Evolutionary conservation across 2,113 vertebrate species (phyloP).

Genomic region (Erythrolamprus reginae): DNA sequence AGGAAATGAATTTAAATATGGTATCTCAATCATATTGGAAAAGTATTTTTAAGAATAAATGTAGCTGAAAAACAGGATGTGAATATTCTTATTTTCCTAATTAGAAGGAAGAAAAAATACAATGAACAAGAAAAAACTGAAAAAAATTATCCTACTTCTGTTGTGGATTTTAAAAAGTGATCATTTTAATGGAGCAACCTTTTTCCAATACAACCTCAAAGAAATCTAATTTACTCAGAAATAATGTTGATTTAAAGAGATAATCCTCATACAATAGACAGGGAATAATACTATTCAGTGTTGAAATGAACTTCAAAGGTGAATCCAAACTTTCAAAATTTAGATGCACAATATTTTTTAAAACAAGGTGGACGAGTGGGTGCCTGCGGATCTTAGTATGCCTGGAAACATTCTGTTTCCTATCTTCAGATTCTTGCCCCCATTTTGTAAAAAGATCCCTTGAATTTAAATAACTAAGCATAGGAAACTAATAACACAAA

Average conservation of each 20-base stretch:
- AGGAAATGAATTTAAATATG: neutral
- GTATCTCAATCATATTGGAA: neutral
- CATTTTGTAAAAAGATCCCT: neutral
- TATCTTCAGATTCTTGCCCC: neutral
- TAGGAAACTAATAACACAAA: neutral
- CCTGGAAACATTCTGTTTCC: neutral
- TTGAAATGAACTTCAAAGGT: neutral
- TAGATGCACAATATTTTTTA: neutral
- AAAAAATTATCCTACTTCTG: neutral
- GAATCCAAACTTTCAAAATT: neutral
- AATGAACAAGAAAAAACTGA: neutral
- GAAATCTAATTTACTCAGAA: neutral
- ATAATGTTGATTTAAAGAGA: neutral
- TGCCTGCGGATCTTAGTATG: neutral
- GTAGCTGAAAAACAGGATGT: accelerated
- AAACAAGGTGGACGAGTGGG: neutral
- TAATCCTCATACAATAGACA: too few species aligned
- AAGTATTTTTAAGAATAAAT: neutral
- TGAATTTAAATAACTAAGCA: neutral
- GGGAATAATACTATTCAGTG: neutral
- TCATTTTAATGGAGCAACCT: neutral
- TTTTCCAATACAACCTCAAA: neutral
- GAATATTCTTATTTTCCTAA: neutral
- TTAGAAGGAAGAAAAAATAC: accelerated
- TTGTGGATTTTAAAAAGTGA: neutral